Percentiles rank a stretch among this genome's conserved stretches.
These are phyloP conservation scores for Lampris megalopsis DNA, from an alignment of 2,113 vertebrate species.

Conservation along the genomic window DNA sequence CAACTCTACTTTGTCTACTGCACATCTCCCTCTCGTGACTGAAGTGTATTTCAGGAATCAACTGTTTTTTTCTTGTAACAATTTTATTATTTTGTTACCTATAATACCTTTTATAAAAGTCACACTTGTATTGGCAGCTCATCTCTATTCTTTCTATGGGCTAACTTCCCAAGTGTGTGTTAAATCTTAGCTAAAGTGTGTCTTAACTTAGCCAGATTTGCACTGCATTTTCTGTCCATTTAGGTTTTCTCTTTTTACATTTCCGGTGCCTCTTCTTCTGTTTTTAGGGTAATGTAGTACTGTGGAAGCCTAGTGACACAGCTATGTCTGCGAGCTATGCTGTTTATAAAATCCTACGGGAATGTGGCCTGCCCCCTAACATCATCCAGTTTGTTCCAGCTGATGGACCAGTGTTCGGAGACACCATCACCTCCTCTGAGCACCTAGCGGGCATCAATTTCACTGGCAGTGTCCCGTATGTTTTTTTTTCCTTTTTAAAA, in stretches of 20 bases:
- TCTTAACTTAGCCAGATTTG: no score
- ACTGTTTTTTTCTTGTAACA: no score
- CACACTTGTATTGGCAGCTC: no score
- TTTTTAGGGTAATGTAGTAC: slow-evolving; percentile 95
- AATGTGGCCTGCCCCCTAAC: slow-evolving; percentile 90
- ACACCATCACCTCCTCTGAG: slow-evolving; percentile 87
- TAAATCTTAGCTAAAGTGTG: no score
- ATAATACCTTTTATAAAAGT: no score
- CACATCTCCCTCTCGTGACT: not conserved
- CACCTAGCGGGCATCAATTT: slow-evolving; percentile 96
- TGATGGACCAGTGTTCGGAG: slow-evolving; percentile 90
- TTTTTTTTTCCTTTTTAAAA: not conserved
- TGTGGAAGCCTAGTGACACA: slow-evolving; percentile 97
- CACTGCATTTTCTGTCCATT: not conserved
- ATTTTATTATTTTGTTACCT: no score
- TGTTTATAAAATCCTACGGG: slow-evolving; percentile 87
- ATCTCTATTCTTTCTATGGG: no score
- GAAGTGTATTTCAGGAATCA: no score
- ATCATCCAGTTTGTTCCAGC: slow-evolving; percentile 95
- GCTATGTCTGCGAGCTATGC: slow-evolving; percentile 92
- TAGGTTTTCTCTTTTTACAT: not conserved
- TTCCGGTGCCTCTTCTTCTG: not conserved
- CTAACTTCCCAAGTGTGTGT: no score
- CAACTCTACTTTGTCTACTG: not conserved
- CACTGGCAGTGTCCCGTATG: slow-evolving; percentile 96